Evolutionary conservation across 2,888 invertebrate species (phyloP).

Genomic region (Thymelicus lineola): DNA sequence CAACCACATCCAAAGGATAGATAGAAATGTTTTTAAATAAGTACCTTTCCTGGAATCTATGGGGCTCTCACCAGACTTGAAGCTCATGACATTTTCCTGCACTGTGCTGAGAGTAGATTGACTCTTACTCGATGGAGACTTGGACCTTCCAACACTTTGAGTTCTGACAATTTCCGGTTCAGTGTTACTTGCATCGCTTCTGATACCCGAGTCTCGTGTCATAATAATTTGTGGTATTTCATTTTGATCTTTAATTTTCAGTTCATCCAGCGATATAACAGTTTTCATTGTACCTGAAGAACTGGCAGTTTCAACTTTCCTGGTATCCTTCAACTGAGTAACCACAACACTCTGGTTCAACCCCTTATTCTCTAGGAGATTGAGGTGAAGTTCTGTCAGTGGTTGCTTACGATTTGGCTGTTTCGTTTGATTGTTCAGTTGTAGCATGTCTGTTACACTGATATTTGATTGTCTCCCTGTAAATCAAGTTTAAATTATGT

Average conservation of each 20-base stretch:
- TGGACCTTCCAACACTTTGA: slow-evolving; percentile 56
- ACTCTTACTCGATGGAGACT: slow-evolving; percentile 71
- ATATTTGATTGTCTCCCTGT: slow-evolving; percentile 71
- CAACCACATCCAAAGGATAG: too few relatives aligned
- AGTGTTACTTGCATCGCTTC: slow-evolving; percentile 35
- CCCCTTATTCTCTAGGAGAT: slow-evolving; percentile 54
- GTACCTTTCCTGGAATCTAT: slow-evolving; percentile 62
- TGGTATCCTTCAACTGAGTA: slow-evolving; percentile 61
- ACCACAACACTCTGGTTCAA: slow-evolving; percentile 54
- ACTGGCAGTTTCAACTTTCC: slow-evolving; percentile 61
- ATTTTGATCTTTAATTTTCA: slow-evolving; percentile 51
- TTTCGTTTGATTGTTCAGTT: slow-evolving; percentile 59
- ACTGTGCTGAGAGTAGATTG: slow-evolving; percentile 73
- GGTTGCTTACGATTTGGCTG: slow-evolving; percentile 59
- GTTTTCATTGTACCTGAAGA: slow-evolving; percentile 67
- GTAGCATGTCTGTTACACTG: slow-evolving; percentile 68
- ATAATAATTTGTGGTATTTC: slow-evolving; percentile 58
- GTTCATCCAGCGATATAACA: slow-evolving; percentile 60
- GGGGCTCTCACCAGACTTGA: slow-evolving; percentile 68
- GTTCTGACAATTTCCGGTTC: slow-evolving; percentile 42
- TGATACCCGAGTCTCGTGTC: slow-evolving; percentile 47
- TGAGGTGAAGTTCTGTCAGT: slow-evolving; percentile 63
- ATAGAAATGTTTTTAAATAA: not conserved
- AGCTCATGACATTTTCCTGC: slow-evolving; percentile 67
- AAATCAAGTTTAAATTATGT: slow-evolving; percentile 4